Evolutionary conservation across 2,113 vertebrate species (phyloP).

Genomic region (Phoxinus phoxinus): DNA sequence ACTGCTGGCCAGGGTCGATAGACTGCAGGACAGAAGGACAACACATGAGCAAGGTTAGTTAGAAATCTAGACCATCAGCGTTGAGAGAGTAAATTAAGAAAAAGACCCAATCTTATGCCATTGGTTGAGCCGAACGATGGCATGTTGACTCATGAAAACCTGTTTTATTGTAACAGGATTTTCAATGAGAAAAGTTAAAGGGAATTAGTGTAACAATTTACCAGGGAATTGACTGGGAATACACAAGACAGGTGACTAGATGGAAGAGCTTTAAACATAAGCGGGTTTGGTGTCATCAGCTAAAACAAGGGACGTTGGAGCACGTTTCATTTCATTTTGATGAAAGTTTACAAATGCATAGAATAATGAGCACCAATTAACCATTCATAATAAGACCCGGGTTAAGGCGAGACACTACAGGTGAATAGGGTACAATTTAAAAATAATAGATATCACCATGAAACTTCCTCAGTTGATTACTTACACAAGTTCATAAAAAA

Average conservation of each 20-base stretch:
- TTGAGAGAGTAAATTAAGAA: not conserved
- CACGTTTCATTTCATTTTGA: not conserved
- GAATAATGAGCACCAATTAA: constrained; percentile 2
- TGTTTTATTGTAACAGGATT: not conserved
- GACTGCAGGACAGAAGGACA: constrained; percentile 75
- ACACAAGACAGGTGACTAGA: not conserved
- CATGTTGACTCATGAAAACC: not conserved
- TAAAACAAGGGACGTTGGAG: not conserved
- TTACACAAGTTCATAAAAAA: too few species aligned
- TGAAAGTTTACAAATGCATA: not conserved
- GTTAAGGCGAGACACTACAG: too few species aligned
- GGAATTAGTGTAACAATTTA: not conserved
- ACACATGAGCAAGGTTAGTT: constrained; percentile 1
- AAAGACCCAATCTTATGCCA: not conserved
- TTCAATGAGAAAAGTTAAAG: not conserved
- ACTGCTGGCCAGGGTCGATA: constrained; percentile 94
- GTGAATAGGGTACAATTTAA: too few species aligned
- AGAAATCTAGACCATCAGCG: not conserved
- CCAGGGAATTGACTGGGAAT: not conserved
- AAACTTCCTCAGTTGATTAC: too few species aligned
- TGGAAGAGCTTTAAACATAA: not conserved
- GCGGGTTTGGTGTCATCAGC: not conserved
- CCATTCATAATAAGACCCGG: too few species aligned
- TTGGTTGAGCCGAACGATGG: not conserved
- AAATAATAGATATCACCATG: too few species aligned